phyloP scores from a whole-genome alignment of 2,797 vertebrate species.

The Ctenosaura bakeri region DNA sequence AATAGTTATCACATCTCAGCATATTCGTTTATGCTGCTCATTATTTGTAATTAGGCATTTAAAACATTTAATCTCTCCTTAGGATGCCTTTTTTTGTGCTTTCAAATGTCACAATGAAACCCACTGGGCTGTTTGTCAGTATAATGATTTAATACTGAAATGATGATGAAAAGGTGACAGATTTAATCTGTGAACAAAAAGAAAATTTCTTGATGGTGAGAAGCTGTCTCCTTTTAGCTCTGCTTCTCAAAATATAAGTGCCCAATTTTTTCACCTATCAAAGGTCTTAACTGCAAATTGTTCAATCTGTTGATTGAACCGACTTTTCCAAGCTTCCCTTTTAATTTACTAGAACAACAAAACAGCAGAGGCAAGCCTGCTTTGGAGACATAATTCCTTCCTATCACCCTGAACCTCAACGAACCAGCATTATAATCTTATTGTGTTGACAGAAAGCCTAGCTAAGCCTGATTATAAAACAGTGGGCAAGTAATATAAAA shows the following conservation, averaged over 20 bases:
- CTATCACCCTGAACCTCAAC: conserved; percentile 47
- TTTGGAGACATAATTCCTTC: conserved; percentile 46
- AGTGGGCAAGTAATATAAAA: conserved; percentile 64
- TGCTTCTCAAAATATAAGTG: conserved; percentile 32
- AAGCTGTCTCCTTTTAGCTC: not conserved
- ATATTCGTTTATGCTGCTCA: not conserved
- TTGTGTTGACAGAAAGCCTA: conserved; percentile 56
- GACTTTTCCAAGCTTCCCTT: conserved; percentile 56
- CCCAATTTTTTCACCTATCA: not conserved
- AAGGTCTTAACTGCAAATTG: conserved; percentile 38
- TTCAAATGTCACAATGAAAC: conserved; percentile 35
- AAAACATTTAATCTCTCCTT: conserved; percentile 28
- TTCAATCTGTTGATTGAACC: conserved; percentile 46
- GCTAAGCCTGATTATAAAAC: conserved; percentile 50
- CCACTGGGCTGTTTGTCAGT: not conserved
- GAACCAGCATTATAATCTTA: conserved; percentile 48
- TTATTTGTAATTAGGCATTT: conserved; percentile 50
- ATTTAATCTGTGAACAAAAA: conserved; percentile 42
- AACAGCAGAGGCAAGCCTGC: conserved; percentile 34
- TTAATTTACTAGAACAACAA: conserved; percentile 61
- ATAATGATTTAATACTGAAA: conserved; percentile 41
- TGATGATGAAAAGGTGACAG: conserved; percentile 41
- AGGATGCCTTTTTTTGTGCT: conserved; percentile 48
- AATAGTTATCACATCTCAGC: not conserved
- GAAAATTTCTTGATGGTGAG: conserved; percentile 14